Percentiles rank a stretch among this genome's conserved stretches.
These are phyloP conservation scores for Drosophila pandora DNA, from an alignment of 1,140 invertebrate genomes.

Conservation along the genomic window DNA sequence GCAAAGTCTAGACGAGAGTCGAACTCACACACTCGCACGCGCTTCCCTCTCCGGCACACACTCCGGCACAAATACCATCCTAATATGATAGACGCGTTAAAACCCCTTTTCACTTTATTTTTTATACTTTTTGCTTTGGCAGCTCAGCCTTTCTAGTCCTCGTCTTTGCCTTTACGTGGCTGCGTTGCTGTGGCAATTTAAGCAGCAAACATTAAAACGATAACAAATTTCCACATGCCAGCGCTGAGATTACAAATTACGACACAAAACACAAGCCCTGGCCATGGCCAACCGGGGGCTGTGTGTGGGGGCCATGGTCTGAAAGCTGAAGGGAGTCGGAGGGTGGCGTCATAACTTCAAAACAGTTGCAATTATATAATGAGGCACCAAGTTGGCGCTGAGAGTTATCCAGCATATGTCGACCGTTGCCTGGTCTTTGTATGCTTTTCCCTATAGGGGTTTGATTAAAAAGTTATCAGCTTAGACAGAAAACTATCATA, in stretches of 20 bases:
- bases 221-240: constrained; percentile 71
- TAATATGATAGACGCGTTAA: constrained; percentile 69
- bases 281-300: constrained; percentile 23
- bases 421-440: constrained; percentile 20
- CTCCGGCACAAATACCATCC: constrained; percentile 19
- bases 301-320: constrained; percentile 1
- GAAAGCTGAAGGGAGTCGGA: constrained; percentile 8
- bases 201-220: constrained; percentile 73
- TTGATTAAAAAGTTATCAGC: constrained; percentile 13
- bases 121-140: constrained; percentile 32
- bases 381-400: constrained; percentile 49
- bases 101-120: constrained; percentile 54
- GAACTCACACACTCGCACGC: not conserved
- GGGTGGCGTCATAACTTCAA: constrained; percentile 62
- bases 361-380: constrained; percentile 78
- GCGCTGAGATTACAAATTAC: constrained; percentile 70
- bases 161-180: constrained; percentile 8
- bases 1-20: constrained; percentile 61
- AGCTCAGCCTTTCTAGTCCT: not conserved
- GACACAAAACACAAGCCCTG: constrained; percentile 68
- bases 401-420: constrained; percentile 37
- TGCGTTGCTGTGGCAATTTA: constrained; percentile 68
- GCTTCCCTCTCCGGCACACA: not conserved
- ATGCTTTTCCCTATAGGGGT: constrained; percentile 25
- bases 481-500: not conserved